These are phyloP conservation scores for Pygoscelis adeliae DNA, from an alignment of 2,113 vertebrate species.

Conservation along the genomic window DNA sequence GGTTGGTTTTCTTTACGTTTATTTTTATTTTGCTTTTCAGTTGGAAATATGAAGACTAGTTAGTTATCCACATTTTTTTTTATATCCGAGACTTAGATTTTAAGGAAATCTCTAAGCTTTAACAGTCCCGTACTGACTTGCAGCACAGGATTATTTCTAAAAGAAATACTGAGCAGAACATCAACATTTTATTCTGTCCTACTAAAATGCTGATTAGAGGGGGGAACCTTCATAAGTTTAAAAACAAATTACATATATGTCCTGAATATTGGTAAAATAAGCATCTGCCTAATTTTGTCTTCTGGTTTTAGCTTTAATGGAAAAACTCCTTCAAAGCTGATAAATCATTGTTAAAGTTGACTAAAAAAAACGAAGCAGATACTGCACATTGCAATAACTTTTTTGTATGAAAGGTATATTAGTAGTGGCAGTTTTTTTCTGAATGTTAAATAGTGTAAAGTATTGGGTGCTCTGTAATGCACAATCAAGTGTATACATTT, in stretches of 20 bases:
- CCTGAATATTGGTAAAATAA: neutral
- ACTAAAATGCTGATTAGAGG: neutral
- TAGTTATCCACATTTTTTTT: neutral
- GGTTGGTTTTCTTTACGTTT: too few species aligned
- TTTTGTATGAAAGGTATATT: neutral
- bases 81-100: neutral
- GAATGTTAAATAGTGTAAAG: neutral
- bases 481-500: neutral
- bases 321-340: neutral
- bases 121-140: neutral
- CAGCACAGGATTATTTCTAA: neutral
- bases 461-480: neutral
- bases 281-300: neutral
- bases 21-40: neutral
- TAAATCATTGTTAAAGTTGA: neutral
- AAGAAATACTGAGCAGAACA: neutral
- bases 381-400: neutral
- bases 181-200: neutral
- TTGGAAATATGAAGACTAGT: neutral
- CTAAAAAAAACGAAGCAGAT: neutral
- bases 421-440: neutral
- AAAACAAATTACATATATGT: neutral
- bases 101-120: neutral
- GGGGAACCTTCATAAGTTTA: neutral
- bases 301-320: neutral